Evolutionary conservation across 2,113 vertebrate species (phyloP).

Genomic region (Callopanchax toddi): DNA sequence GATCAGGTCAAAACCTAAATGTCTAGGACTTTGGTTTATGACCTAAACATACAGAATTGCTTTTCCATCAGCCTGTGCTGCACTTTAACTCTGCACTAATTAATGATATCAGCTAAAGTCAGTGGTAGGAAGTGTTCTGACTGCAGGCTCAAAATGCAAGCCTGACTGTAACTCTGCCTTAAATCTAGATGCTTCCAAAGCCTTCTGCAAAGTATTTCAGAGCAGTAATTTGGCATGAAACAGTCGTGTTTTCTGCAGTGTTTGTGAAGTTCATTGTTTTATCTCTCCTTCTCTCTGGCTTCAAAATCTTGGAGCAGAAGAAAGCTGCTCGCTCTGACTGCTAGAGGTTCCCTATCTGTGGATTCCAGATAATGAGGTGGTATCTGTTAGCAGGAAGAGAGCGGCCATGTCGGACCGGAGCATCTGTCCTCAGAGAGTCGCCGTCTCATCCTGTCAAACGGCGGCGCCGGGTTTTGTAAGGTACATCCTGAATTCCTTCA

Average conservation of each 20-base stretch:
- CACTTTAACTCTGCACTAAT: neutral
- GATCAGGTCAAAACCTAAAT: slow-evolving; percentile 2
- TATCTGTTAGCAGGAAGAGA: slow-evolving; percentile 58
- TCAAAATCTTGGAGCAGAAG: slow-evolving; percentile 48
- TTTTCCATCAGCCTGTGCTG: slow-evolving; percentile 5
- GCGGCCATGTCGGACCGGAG: slow-evolving; percentile 39
- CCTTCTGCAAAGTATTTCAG: slow-evolving; percentile 32
- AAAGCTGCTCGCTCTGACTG: slow-evolving; percentile 39
- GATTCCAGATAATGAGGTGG: slow-evolving; percentile 68
- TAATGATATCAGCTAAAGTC: neutral
- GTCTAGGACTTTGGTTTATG: neutral
- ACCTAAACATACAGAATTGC: slow-evolving; percentile 12
- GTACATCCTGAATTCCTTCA: slow-evolving; percentile 61
- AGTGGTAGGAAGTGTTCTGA: neutral
- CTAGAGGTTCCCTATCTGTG: slow-evolving; percentile 55
- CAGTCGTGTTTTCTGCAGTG: slow-evolving; percentile 11
- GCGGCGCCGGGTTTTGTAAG: slow-evolving; percentile 34
- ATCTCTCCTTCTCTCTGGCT: slow-evolving; percentile 1
- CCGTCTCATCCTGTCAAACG: slow-evolving; percentile 51
- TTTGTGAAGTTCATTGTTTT: slow-evolving; percentile 14
- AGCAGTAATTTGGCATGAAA: slow-evolving; percentile 42
- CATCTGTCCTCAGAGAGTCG: slow-evolving; percentile 33
- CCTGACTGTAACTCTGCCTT: neutral
- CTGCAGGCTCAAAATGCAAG: neutral
- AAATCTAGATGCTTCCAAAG: neutral